Evolutionary conservation across 1,140 invertebrate genomes (phyloP).

Genomic region (Cydia amplana): DNA sequence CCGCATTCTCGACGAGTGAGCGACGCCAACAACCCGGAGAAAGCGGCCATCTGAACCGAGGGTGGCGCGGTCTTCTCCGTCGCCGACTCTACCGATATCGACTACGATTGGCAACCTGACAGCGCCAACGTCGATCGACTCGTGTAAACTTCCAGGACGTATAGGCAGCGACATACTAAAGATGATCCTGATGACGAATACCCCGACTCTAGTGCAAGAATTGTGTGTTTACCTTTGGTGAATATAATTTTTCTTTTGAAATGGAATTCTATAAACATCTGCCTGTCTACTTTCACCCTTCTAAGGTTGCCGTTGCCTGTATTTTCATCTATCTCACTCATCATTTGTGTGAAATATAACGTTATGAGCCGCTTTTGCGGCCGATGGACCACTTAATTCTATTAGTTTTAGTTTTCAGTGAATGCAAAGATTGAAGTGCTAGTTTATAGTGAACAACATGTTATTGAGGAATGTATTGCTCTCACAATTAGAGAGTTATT

Average conservation of each 20-base stretch:
- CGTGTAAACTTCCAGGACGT: constrained; percentile 51
- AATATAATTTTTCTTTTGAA: too few relatives aligned
- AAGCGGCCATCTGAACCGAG: constrained; percentile 76
- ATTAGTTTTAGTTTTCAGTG: constrained; percentile 1
- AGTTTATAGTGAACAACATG: not conserved
- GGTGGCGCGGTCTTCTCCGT: constrained; percentile 76
- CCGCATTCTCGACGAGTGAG: constrained; percentile 81
- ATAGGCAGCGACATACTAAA: constrained; percentile 12
- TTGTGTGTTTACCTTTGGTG: not conserved
- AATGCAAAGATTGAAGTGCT: not conserved
- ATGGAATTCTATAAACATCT: not conserved
- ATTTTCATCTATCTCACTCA: not conserved
- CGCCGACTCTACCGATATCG: constrained; percentile 70
- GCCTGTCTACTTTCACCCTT: not conserved
- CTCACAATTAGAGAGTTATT: not conserved
- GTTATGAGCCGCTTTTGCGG: not conserved
- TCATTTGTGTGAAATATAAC: not conserved
- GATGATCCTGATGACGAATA: not conserved
- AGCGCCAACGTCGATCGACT: constrained; percentile 68
- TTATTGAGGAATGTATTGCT: not conserved
- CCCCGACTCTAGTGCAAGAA: not conserved
- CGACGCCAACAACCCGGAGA: constrained; percentile 81
- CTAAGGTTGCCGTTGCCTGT: constrained; percentile 15
- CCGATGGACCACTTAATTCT: not conserved
- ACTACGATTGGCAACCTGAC: constrained; percentile 67